A percentile compares a stretch with the other conserved stretches of the same genome.
phyloP scores from a whole-genome alignment of 2,797 vertebrate genomes.

The Chaenodraco wilsoni region DNA sequence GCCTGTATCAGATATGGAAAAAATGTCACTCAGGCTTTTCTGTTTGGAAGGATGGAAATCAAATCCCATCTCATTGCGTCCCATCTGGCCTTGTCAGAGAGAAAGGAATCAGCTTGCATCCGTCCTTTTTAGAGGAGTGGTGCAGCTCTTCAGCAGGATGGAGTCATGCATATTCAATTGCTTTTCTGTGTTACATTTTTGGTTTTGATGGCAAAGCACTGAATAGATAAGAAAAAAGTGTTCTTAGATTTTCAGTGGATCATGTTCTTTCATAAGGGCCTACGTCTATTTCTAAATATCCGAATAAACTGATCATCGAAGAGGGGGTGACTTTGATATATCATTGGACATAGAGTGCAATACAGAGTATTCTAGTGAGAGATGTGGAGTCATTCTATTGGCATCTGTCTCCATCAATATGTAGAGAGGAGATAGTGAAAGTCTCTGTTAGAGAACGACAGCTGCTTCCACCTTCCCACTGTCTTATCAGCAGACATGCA shows the following conservation, averaged over 20 bases:
- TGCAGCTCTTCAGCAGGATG: constrained; percentile 56
- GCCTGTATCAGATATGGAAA: constrained; percentile 57
- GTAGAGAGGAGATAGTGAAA: constrained; percentile 35
- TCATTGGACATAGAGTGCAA: constrained; percentile 26
- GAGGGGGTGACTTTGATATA: constrained; percentile 43
- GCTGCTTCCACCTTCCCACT: constrained; percentile 36
- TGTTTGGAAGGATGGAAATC: constrained; percentile 55
- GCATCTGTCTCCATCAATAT: constrained; percentile 49
- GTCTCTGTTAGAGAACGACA: constrained; percentile 33
- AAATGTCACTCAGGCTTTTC: constrained; percentile 50
- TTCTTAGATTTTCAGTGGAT: not conserved
- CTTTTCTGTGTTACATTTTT: constrained; percentile 19
- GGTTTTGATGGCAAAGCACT: constrained; percentile 4
- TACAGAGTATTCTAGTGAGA: constrained; percentile 32
- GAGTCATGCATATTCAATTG: constrained; percentile 56
- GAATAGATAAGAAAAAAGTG: not conserved
- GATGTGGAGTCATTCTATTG: constrained; percentile 42
- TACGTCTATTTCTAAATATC: not conserved
- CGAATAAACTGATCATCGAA: not conserved
- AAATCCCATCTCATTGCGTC: constrained; percentile 53
- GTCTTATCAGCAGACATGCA: constrained; percentile 34
- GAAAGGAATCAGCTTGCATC: constrained; percentile 58
- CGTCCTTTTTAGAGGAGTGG: constrained; percentile 51
- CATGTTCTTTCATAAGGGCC: not conserved
- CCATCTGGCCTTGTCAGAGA: constrained; percentile 66